Evolutionary conservation across 2,888 invertebrate genomes (phyloP).

Genomic region (Spialia ferax): DNA sequence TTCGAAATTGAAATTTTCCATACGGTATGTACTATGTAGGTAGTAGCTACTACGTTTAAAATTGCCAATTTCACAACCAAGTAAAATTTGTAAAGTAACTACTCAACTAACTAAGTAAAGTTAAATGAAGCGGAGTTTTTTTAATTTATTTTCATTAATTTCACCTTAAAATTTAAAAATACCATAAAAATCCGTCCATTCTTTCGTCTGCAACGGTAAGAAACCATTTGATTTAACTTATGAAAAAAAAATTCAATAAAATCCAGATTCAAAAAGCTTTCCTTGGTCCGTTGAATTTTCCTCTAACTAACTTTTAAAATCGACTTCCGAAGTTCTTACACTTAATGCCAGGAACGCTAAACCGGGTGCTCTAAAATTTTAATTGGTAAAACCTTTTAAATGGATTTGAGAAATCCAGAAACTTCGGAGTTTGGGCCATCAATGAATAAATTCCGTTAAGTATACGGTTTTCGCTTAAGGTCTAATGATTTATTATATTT

Average conservation of each 20-base stretch:
- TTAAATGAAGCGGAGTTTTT: too few relatives aligned
- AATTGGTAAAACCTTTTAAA: constrained; percentile 42
- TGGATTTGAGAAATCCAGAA: constrained; percentile 39
- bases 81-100: too few relatives aligned
- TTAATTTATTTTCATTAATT: too few relatives aligned
- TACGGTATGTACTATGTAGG: too few relatives aligned
- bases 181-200: not conserved
- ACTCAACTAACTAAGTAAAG: too few relatives aligned
- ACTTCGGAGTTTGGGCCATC: constrained; percentile 33
- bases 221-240: not conserved
- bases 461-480: constrained; percentile 22
- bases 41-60: too few relatives aligned
- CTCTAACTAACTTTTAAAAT: constrained; percentile 38
- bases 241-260: constrained; percentile 19
- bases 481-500: constrained; percentile 13
- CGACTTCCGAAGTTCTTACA: constrained; percentile 39
- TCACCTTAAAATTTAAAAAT: not conserved
- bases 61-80: too few relatives aligned
- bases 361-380: constrained; percentile 40
- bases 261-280: constrained; percentile 37
- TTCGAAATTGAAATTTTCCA: constrained; percentile 10
- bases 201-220: not conserved
- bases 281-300: constrained; percentile 30
- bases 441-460: constrained; percentile 36
- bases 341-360: constrained; percentile 41